phyloP scores from a whole-genome alignment of 2,888 invertebrate species.

The Imbricaverruca yamaguchii region DNA sequence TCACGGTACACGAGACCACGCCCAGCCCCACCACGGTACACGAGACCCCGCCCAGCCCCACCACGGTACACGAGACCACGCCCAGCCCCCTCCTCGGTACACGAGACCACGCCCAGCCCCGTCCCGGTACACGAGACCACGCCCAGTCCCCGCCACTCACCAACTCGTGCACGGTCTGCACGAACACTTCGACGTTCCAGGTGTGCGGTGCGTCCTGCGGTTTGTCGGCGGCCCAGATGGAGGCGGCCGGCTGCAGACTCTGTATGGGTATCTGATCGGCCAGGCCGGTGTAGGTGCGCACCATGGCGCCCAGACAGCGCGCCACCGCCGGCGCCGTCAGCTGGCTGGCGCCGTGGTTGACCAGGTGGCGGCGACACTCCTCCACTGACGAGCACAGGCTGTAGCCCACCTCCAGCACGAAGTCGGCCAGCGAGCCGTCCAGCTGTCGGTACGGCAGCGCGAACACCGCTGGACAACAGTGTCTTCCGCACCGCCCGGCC shows the following conservation, averaged over 20 bases:
- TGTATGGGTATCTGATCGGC: constrained; percentile 37
- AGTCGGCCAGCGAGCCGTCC: constrained; percentile 66
- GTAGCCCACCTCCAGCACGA: constrained; percentile 87
- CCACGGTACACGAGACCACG: no score
- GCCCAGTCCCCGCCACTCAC: constrained; percentile 43
- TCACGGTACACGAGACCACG: no score
- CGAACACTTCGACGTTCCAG: constrained; percentile 92
- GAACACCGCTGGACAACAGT: no score
- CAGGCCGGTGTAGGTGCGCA: constrained; percentile 69
- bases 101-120: no score
- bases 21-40: no score
- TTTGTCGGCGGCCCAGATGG: constrained; percentile 25
- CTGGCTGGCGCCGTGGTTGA: constrained; percentile 63
- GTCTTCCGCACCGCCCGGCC: no score
- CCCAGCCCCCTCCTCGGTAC: no score
- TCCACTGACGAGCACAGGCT: constrained; percentile 76
- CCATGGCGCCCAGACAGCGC: constrained; percentile 76
- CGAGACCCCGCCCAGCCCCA: no score
- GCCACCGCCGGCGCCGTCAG: constrained; percentile 77
- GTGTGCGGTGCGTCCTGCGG: constrained; percentile 45
- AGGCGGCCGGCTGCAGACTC: constrained; percentile 20
- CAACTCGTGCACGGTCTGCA: constrained; percentile 82
- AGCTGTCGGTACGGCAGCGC: constrained; percentile 39
- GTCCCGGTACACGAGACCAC: no score
- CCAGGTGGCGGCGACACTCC: constrained; percentile 75